These are phyloP conservation scores for Bacillus rossius DNA, from an alignment of 1,140 invertebrate genomes.

Conservation along the genomic window DNA sequence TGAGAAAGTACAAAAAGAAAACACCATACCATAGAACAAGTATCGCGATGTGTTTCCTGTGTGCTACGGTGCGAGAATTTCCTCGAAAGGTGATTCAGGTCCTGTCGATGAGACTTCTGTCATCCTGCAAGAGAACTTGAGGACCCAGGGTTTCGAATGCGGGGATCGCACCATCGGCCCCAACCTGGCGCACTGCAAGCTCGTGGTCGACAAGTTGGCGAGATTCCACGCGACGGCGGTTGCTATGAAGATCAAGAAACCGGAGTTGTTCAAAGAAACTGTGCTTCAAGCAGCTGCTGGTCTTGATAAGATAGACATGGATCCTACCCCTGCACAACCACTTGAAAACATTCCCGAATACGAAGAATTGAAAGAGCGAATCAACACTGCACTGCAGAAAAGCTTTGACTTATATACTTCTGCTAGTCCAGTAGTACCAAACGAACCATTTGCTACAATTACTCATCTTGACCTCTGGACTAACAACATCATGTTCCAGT, in stretches of 20 bases:
- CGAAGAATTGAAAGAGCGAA: neutral
- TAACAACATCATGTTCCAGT: constrained; percentile 15
- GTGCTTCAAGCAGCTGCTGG: neutral
- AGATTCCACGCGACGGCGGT: constrained; percentile 6
- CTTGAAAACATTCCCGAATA: constrained; percentile 8
- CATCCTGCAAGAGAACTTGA: constrained; percentile 4
- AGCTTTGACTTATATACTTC: neutral
- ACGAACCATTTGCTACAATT: constrained; percentile 16
- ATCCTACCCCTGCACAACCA: neutral
- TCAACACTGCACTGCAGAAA: neutral
- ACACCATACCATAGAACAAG: neutral
- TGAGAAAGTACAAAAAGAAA: neutral
- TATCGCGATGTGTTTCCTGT: neutral
- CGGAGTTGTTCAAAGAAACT: constrained; percentile 3
- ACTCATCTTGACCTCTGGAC: constrained; percentile 15
- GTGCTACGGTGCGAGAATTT: neutral
- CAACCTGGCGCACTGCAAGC: constrained; percentile 7
- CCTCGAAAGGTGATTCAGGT: neutral
- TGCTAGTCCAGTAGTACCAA: constrained; percentile 2
- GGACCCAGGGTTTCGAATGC: neutral
- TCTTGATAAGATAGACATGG: neutral
- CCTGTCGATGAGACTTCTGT: constrained; percentile 1
- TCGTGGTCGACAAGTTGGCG: neutral
- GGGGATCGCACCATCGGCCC: constrained; percentile 4
- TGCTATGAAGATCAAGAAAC: constrained; percentile 7